Evolutionary conservation across 1,140 invertebrate species (phyloP).

Genomic region (Probaryconus sp.): DNA sequence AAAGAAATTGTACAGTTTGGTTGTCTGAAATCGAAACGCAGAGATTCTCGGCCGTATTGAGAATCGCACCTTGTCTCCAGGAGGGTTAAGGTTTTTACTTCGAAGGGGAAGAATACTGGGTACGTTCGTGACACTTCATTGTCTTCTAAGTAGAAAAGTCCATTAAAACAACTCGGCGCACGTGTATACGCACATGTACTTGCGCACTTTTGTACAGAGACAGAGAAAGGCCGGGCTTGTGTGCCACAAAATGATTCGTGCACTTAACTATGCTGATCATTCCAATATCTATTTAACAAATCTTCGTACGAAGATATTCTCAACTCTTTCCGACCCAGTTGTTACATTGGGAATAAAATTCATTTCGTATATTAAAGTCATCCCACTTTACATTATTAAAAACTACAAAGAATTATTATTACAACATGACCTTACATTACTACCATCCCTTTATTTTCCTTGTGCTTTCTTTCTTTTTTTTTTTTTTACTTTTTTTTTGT

Average conservation of each 20-base stretch:
- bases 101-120: conserved; percentile 70
- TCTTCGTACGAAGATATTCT: conserved; percentile 41
- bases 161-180: conserved; percentile 72
- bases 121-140: conserved; percentile 70
- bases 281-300: conserved; percentile 39
- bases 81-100: conserved; percentile 69
- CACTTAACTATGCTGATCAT: conserved; percentile 36
- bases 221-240: conserved; percentile 27
- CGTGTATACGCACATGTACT: conserved; percentile 44
- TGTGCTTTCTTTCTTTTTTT: no score
- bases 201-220: conserved; percentile 16
- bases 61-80: conserved; percentile 25
- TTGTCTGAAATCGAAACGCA: conserved; percentile 16
- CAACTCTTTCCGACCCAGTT: conserved; percentile 30
- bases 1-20: conserved; percentile 1
- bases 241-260: conserved; percentile 37
- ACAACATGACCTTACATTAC: no score
- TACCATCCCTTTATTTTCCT: no score
- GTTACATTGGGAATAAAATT: conserved; percentile 20
- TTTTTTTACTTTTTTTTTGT: no score
- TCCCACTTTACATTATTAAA: no score
- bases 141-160: conserved; percentile 78
- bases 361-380: no score
- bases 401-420: no score
- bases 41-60: conserved; percentile 3